phyloP scores from a whole-genome alignment of 2,113 vertebrate genomes.

The Boulengeromyrus knoepffleri region DNA sequence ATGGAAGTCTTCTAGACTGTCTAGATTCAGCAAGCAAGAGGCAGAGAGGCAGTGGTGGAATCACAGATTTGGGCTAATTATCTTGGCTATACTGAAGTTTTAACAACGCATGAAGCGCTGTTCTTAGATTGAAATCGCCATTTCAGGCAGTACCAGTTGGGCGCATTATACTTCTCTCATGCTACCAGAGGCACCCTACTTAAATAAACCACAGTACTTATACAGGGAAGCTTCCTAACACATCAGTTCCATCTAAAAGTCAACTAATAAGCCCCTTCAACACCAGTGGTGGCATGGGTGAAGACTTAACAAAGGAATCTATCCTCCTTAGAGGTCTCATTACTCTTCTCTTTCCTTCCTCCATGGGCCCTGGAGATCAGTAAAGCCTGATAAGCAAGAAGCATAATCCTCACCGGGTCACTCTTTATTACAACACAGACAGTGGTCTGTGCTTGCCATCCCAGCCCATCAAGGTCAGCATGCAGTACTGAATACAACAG shows the following conservation, averaged over 20 bases:
- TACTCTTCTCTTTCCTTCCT: neutral
- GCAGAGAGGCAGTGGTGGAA: conserved; percentile 48
- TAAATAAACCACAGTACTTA: neutral
- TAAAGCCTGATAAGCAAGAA: neutral
- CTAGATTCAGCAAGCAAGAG: conserved; percentile 48
- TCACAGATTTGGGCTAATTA: conserved; percentile 57
- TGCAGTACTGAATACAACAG: neutral
- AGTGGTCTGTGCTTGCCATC: neutral
- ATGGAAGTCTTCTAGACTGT: conserved; percentile 46
- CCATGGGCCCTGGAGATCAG: conserved; percentile 14
- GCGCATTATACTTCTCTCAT: neutral
- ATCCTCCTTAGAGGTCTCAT: conserved; percentile 5
- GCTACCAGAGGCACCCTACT: neutral
- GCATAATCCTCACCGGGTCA: neutral
- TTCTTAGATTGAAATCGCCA: neutral
- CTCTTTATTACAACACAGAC: neutral
- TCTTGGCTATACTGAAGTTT: conserved; percentile 24
- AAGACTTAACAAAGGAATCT: conserved; percentile 1
- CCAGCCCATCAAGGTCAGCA: conserved; percentile 21
- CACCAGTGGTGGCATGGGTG: neutral
- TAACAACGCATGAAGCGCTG: neutral
- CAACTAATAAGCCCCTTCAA: neutral
- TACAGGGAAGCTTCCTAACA: neutral
- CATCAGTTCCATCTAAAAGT: neutral
- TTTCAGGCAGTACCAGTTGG: neutral